These are phyloP conservation scores for Nansenia antarctica DNA, from an alignment of 2,113 vertebrate genomes.

Conservation along the genomic window DNA sequence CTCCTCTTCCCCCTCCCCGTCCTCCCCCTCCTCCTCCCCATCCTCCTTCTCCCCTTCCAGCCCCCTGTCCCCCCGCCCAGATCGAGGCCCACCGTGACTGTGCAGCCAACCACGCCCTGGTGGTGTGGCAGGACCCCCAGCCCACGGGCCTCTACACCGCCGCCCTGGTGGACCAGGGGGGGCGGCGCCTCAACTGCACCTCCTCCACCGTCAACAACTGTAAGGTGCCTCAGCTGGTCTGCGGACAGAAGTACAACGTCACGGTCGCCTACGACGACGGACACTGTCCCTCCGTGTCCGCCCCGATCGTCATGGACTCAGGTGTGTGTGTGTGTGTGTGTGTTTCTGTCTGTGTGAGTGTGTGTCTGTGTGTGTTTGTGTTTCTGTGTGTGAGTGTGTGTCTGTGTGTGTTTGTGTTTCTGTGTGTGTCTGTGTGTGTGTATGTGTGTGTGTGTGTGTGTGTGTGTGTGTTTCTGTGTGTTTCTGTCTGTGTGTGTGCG, in stretches of 20 bases:
- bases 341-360: too few species aligned
- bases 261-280: constrained; percentile 54
- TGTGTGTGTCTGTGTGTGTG: not conserved
- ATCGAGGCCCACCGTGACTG: constrained; percentile 57
- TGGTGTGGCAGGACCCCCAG: constrained; percentile 63
- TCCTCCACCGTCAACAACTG: constrained; percentile 59
- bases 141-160: constrained; percentile 51
- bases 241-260: constrained; percentile 61
- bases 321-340: constrained; percentile 58
- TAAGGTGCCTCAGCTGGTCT: constrained; percentile 51
- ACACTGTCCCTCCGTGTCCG: constrained; percentile 55
- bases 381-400: too few species aligned
- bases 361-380: too few species aligned
- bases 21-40: not conserved
- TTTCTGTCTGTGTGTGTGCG: too few species aligned
- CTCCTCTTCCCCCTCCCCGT: too few species aligned
- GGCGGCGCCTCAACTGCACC: constrained; percentile 57
- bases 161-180: constrained; percentile 40
- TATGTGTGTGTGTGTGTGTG: not conserved
- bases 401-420: too few species aligned
- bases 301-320: constrained; percentile 57
- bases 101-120: constrained; percentile 44
- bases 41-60: constrained; percentile 36
- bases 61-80: constrained; percentile 59
- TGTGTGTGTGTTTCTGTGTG: too few species aligned